These are phyloP conservation scores for Nyctereutes procyonoides DNA, from an alignment of 2,113 vertebrate species.

Conservation along the genomic window DNA sequence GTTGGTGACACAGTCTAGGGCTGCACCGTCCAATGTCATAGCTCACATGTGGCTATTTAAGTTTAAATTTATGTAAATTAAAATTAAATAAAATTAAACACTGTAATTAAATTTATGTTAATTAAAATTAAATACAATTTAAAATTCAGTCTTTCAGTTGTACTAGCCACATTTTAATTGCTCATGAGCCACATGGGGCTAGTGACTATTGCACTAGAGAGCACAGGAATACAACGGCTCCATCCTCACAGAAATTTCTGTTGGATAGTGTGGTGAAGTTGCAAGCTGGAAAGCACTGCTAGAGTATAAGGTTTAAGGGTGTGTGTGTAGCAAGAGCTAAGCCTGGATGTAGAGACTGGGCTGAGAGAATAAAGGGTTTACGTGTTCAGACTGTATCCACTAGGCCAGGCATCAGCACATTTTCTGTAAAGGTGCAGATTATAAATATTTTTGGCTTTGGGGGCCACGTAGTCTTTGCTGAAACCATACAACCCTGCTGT, in stretches of 20 bases:
- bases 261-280: background rate
- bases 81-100: background rate
- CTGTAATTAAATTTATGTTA: background rate
- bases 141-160: background rate
- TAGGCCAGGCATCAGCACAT: background rate
- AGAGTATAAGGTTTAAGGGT: background rate
- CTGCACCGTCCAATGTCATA: background rate
- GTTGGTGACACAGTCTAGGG: background rate
- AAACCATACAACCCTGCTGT: background rate
- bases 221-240: fast-evolving
- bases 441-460: constrained; percentile 1
- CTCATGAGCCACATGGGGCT: fast-evolving
- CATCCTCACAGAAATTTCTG: background rate
- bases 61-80: background rate
- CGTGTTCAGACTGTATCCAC: background rate
- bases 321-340: background rate
- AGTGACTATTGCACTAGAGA: background rate
- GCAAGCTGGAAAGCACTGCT: background rate
- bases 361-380: background rate
- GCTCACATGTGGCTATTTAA: background rate
- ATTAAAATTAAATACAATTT: background rate
- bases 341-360: background rate
- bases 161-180: background rate
- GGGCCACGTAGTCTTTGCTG: background rate
- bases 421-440: background rate